Conservation (phyloP, 2,797 vertebrate genomes). For the Babyrousa celebensis region DNA sequence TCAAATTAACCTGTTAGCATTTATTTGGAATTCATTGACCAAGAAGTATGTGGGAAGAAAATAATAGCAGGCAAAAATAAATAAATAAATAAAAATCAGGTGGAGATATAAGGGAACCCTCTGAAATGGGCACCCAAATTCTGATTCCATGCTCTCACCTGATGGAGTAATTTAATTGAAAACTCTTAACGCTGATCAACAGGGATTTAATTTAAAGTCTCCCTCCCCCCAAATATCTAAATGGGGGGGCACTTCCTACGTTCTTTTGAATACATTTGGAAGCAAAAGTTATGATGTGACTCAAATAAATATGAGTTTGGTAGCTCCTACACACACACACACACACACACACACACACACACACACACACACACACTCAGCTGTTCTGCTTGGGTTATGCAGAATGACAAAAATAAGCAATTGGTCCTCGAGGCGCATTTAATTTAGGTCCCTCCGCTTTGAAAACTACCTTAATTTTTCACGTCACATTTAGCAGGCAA, state of each 20-base stretch:
- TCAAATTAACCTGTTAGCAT: background rate
- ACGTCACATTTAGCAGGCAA: constrained; percentile 67
- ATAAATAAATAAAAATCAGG: background rate
- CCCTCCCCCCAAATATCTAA: background rate
- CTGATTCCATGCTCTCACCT: background rate
- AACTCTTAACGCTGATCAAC: background rate
- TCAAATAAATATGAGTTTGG: constrained; percentile 62
- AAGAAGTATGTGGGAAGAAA: background rate
- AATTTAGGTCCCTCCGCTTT: constrained; percentile 36
- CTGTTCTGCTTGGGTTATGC: background rate
- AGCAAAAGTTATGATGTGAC: constrained; percentile 15
- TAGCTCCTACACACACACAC: background rate
- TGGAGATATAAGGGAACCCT: too few species aligned
- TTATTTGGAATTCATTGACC: background rate
- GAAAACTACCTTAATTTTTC: constrained; percentile 79
- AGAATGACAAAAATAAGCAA: constrained; percentile 67
- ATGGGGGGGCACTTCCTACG: background rate
- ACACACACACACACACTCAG: background rate
- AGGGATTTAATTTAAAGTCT: background rate
- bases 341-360: background rate
- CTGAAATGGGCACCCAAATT: background rate
- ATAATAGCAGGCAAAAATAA: background rate
- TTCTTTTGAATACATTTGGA: constrained; percentile 66
- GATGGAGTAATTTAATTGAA: background rate
- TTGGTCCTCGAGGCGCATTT: constrained; percentile 59